Evolutionary conservation across 2,888 invertebrate genomes (phyloP).

Genomic region (Andrena trimmerana): DNA sequence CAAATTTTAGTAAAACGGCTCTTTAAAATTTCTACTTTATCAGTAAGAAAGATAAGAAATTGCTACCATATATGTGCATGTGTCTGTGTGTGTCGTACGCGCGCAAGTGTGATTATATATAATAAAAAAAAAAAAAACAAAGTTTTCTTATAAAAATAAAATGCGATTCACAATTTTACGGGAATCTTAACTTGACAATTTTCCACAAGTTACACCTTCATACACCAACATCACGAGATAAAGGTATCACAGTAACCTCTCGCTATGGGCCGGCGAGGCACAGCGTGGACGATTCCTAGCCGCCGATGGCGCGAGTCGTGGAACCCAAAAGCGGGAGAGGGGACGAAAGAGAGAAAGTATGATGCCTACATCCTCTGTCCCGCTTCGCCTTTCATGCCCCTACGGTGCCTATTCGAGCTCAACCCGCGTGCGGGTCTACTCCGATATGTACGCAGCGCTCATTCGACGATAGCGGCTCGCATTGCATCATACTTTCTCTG

Average conservation of each 20-base stretch:
- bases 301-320: too few species aligned
- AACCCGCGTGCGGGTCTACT: too few species aligned
- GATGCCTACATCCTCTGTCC: too few species aligned
- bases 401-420: too few species aligned
- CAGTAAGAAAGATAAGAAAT: slow-evolving; percentile 21
- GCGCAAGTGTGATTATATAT: slow-evolving; percentile 17
- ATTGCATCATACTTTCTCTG: too few species aligned
- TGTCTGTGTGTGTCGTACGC: neutral
- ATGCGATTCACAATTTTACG: slow-evolving; percentile 60
- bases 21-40: slow-evolving; percentile 17
- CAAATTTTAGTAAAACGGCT: slow-evolving; percentile 17
- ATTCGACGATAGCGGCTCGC: too few species aligned
- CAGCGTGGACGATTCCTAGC: too few species aligned
- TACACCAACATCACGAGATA: slow-evolving; percentile 47
- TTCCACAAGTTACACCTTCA: slow-evolving; percentile 45
- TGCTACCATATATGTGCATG: slow-evolving; percentile 23
- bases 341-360: too few species aligned
- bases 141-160: slow-evolving; percentile 73
- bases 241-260: slow-evolving; percentile 21
- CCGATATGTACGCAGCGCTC: too few species aligned
- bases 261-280: too few species aligned
- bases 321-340: too few species aligned
- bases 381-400: too few species aligned
- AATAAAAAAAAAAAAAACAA: slow-evolving; percentile 53
- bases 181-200: slow-evolving; percentile 61